phyloP scores from a whole-genome alignment of 2,797 vertebrate genomes.

The Cyclura pinguis region DNA sequence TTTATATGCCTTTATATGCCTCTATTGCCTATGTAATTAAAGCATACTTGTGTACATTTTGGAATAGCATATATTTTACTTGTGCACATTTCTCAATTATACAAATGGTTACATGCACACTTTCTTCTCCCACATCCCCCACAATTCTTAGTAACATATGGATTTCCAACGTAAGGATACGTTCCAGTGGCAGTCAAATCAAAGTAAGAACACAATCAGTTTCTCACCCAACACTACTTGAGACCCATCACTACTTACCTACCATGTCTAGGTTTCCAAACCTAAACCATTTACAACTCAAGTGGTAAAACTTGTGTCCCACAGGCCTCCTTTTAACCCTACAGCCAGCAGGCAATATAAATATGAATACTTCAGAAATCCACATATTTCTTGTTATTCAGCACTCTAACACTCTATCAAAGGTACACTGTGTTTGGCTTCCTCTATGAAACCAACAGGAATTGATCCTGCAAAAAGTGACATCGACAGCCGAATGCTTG shows the following conservation, averaged over 20 bases:
- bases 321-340: too few species aligned
- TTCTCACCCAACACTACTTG: not conserved
- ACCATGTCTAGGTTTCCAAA: not conserved
- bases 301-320: not conserved
- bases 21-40: not conserved
- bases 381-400: not conserved
- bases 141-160: not conserved
- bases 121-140: not conserved
- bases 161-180: not conserved
- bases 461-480: not conserved
- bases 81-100: not conserved
- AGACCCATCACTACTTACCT: not conserved
- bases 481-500: not conserved
- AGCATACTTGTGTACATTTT: not conserved
- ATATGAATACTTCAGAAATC: not conserved
- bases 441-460: too few species aligned
- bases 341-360: not conserved
- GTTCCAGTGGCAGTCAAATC: not conserved
- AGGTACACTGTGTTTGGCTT: not conserved
- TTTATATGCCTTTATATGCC: not conserved
- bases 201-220: not conserved
- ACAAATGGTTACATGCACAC: not conserved
- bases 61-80: not conserved
- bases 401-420: not conserved
- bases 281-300: not conserved